Evolutionary conservation across 2,888 invertebrate genomes (phyloP).

Genomic region (Ophion slaviceki): DNA sequence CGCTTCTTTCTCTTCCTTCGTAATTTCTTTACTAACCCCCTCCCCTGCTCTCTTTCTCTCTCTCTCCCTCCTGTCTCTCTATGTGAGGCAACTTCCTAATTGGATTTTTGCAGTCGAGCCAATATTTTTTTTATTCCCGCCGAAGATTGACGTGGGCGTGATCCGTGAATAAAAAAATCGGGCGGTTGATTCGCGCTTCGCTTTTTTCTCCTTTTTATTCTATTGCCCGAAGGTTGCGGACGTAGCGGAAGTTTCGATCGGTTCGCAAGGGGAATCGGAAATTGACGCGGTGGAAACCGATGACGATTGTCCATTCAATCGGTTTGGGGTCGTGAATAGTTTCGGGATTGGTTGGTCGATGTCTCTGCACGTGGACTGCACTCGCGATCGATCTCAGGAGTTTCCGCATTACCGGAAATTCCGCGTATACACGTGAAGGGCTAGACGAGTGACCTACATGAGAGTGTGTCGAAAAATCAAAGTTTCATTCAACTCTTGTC

Average conservation of each 20-base stretch:
- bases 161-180: conserved; percentile 6
- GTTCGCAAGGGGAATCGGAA: conserved; percentile 12
- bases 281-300: conserved; percentile 6
- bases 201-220: background rate
- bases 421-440: too few relatives aligned
- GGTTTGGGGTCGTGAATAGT: conserved; percentile 47
- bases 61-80: background rate
- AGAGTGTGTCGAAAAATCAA: too few relatives aligned
- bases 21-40: background rate
- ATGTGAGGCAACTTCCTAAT: conserved; percentile 44
- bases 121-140: conserved; percentile 46
- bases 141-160: conserved; percentile 40
- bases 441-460: too few relatives aligned
- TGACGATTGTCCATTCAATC: conserved; percentile 42
- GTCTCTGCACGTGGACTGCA: conserved; percentile 37
- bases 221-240: conserved; percentile 23
- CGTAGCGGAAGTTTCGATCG: conserved; percentile 25
- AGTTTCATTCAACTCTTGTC: too few relatives aligned
- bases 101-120: conserved; percentile 42
- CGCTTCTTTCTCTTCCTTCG: conserved; percentile 16
- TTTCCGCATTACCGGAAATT: conserved; percentile 27
- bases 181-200: conserved; percentile 11
- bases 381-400: conserved; percentile 42
- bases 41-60: too few relatives aligned
- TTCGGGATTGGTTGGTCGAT: conserved; percentile 57